Conservation (phyloP, 2,797 vertebrate species). For the Sebastiscus tertius region DNA sequence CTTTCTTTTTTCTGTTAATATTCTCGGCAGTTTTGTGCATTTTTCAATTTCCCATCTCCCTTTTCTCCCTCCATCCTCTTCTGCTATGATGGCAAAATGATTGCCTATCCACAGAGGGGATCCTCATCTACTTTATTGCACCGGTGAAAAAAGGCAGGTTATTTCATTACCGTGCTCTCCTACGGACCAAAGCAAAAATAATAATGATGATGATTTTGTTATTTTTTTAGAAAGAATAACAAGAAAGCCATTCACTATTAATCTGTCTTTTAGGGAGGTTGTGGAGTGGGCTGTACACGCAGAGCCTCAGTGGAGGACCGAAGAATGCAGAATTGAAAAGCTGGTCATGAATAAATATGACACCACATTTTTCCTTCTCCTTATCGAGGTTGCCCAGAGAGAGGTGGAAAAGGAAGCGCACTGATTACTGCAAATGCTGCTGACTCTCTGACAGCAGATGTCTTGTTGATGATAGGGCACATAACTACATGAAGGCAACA, state of each 20-base stretch:
- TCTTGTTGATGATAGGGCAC: constrained; percentile 75
- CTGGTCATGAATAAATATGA: constrained; percentile 85
- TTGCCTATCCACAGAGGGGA: constrained; percentile 59
- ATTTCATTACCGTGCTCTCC: constrained; percentile 57
- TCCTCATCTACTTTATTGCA: constrained; percentile 74
- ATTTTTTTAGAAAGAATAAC: constrained; percentile 56
- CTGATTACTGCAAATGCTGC: constrained; percentile 74
- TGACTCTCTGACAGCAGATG: constrained; percentile 77
- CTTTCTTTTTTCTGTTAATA: constrained; percentile 34
- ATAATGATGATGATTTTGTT: constrained; percentile 52
- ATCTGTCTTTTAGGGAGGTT: constrained; percentile 46
- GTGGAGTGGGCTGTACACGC: constrained; percentile 44
- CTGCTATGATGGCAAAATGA: constrained; percentile 67
- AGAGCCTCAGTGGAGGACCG: constrained; percentile 48
- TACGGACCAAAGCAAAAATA: constrained; percentile 49
- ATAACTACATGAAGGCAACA: constrained; percentile 67
- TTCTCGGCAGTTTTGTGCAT: constrained; percentile 49
- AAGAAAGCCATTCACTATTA: constrained; percentile 62
- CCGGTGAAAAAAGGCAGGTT: constrained; percentile 43
- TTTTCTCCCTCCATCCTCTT: constrained; percentile 38
- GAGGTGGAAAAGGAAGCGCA: constrained; percentile 69
- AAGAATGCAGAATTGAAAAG: constrained; percentile 68
- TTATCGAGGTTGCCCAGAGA: constrained; percentile 81
- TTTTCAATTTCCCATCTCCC: constrained; percentile 59
- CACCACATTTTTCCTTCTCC: constrained; percentile 73